Evolutionary conservation across 2,113 vertebrate species (phyloP).

Genomic region (Lontra canadensis): DNA sequence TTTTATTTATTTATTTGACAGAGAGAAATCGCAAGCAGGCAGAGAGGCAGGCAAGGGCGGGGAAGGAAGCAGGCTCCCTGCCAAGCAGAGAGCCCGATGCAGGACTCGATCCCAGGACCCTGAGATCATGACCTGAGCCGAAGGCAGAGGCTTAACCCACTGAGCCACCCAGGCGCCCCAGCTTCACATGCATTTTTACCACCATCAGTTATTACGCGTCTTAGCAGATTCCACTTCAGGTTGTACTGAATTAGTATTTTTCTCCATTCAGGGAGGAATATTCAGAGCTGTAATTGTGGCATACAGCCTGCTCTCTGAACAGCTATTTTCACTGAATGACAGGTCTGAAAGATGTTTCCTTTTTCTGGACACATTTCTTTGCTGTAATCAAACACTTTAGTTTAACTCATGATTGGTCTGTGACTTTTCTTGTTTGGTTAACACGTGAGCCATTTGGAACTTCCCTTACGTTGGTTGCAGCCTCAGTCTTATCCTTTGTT

Average conservation of each 20-base stretch:
- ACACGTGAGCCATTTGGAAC: neutral
- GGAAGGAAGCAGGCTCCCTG: too few relatives aligned
- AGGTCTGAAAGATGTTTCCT: neutral
- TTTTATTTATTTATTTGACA: too few relatives aligned
- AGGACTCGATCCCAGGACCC: too few relatives aligned
- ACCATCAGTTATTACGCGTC: neutral
- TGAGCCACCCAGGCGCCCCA: too few relatives aligned
- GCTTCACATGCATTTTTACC: neutral
- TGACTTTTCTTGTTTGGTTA: neutral
- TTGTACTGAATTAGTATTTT: neutral
- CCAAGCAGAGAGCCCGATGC: too few relatives aligned
- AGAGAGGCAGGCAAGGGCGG: too few relatives aligned
- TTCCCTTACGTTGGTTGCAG: neutral
- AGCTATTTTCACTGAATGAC: neutral
- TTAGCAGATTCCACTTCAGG: neutral
- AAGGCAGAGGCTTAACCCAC: too few relatives aligned
- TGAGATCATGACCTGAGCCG: too few relatives aligned
- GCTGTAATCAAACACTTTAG: neutral
- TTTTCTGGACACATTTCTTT: conserved; percentile 35
- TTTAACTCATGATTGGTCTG: neutral
- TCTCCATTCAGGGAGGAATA: neutral
- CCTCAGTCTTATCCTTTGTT: neutral
- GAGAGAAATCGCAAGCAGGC: too few relatives aligned
- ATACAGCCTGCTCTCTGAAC: neutral
- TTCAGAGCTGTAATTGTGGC: neutral